phyloP scores from a whole-genome alignment of 2,797 vertebrate genomes.

The Rallus crepitans region DNA sequence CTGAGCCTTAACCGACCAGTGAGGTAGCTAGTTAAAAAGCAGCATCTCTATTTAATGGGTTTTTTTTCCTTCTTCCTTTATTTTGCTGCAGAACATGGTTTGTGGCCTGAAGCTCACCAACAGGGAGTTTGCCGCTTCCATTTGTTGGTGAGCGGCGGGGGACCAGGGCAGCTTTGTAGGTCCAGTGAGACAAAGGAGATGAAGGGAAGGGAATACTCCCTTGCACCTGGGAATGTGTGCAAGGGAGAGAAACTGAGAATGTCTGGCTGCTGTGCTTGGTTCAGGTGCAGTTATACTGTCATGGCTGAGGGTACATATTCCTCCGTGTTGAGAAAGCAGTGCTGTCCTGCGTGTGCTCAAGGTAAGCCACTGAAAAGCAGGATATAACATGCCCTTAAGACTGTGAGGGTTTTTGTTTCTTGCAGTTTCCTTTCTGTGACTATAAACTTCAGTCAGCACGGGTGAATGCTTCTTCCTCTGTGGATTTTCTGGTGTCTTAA shows the following conservation, averaged over 20 bases:
- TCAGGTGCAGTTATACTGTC: rapidly evolving
- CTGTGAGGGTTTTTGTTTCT: not conserved
- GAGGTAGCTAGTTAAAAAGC: not conserved
- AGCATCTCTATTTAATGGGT: not conserved
- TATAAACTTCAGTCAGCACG: not conserved
- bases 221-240: not conserved
- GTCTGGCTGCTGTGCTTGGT: not conserved
- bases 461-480: not conserved
- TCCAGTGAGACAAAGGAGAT: not conserved
- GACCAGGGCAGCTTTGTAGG: not conserved
- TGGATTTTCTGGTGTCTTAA: not conserved
- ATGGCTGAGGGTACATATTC: not conserved
- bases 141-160: not conserved
- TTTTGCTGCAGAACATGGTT: not conserved
- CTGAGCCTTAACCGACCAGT: not conserved
- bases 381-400: not conserved
- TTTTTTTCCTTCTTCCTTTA: not conserved
- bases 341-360: not conserved
- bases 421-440: not conserved
- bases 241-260: rapidly evolving
- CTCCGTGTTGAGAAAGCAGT: not conserved
- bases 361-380: not conserved
- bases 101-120: not conserved
- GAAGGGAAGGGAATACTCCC: not conserved
- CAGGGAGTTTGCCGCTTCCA: not conserved